Evolutionary conservation across 2,113 vertebrate genomes (phyloP).

Genomic region (Nansenia antarctica): DNA sequence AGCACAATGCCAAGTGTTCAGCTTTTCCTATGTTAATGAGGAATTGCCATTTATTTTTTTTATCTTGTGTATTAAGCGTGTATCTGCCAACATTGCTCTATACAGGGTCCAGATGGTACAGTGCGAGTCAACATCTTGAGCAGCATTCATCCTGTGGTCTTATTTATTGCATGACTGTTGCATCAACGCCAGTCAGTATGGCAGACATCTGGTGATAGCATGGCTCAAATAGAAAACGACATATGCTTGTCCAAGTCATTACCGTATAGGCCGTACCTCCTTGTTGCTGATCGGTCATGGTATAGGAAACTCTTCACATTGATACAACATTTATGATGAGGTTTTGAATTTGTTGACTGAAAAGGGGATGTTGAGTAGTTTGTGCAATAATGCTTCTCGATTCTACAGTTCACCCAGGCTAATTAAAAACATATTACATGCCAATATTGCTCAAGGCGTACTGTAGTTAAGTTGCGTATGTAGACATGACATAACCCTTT

Average conservation of each 20-base stretch:
- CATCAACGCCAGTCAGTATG: slow-evolving; percentile 33
- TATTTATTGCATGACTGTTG: slow-evolving; percentile 40
- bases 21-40: slow-evolving; percentile 23
- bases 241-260: slow-evolving; percentile 20
- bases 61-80: slow-evolving; percentile 24
- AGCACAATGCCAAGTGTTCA: slow-evolving; percentile 26
- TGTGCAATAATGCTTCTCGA: not conserved
- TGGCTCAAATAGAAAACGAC: slow-evolving; percentile 9
- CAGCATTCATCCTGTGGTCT: slow-evolving; percentile 37
- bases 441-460: not conserved
- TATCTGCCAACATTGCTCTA: slow-evolving; percentile 34
- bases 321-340: not conserved
- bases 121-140: slow-evolving; percentile 47
- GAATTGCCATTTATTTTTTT: slow-evolving; percentile 36
- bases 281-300: slow-evolving; percentile 1
- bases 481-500: slow-evolving; percentile 32
- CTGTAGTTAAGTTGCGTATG: not conserved
- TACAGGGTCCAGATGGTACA: slow-evolving; percentile 51
- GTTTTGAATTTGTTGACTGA: not conserved
- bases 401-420: not conserved
- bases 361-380: not conserved
- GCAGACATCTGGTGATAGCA: slow-evolving; percentile 36
- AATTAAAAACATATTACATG: not conserved
- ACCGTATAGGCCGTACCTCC: slow-evolving; percentile 17
- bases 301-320: not conserved